Evolutionary conservation across 2,888 invertebrate genomes (phyloP), one percentile per base, ranked within the genome.

Genomic region (Fragum fragum): DNA sequence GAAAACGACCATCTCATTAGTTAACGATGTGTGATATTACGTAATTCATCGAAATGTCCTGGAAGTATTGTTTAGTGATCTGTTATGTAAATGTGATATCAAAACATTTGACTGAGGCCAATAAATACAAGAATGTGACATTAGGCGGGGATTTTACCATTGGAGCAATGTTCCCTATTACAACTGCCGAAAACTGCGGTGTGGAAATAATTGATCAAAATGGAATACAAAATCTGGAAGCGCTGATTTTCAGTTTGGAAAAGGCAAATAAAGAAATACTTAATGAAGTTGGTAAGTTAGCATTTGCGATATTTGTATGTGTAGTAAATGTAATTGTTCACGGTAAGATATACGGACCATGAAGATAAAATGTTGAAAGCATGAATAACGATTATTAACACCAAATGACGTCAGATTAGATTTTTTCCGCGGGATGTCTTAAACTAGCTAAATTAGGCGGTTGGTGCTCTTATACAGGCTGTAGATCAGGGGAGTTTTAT

Each of bases 151-250:
- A 96, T 91, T 95, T 96, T 78, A 95, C 96, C 81, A 95, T 97
- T 39, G 96, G 96, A 1, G 96, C 96, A 3, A 95, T 97, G 61
- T 97, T 97, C 92, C 96, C 97, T 0, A 96, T 97, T 92, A 96
- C 97, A 90, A 96, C 59, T 14, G 76, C 80, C 0, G 73, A 75
- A 9, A 71, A 47, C 16, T 86, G 86, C 23, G 96, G 92, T 88
- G 61, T 68, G 1, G 66, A 42, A 2, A 75, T 88, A 3, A 96
- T 96, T 92, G 96, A 96, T 85, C 96, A 96, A 90, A 96, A 97
- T 87, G 97, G 97, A 21, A 95, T 97, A 79, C 96, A 97, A 90
- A 95, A 96, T 5, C 94, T 97, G 79, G 97, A 97, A 90, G 96
- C 96, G 1, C 96, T 97, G 95, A 93, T 97, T 5, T 96, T 96